phyloP scores from a whole-genome alignment of 1,140 invertebrate species.

The Propsilocerus akamusi region DNA sequence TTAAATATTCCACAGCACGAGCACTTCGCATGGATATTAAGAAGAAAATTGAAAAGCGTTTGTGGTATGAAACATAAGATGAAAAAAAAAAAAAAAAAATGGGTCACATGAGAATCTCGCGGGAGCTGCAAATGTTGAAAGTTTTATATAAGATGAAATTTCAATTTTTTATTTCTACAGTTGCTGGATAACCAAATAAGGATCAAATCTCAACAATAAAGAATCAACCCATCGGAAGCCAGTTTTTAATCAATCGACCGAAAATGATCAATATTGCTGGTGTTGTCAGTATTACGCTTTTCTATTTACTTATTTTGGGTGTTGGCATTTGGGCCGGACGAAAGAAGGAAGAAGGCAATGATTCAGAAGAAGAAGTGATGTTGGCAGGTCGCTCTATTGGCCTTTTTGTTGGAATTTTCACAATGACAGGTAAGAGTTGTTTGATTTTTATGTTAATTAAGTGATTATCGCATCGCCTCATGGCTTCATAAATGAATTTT shows the following conservation, averaged over 20 bases:
- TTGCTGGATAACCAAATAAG: neutral
- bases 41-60: too few relatives aligned
- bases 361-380: slow-evolving; percentile 92
- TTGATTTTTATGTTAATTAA: neutral
- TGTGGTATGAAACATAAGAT: too few relatives aligned
- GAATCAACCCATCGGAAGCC: too few relatives aligned
- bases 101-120: too few relatives aligned
- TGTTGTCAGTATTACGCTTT: slow-evolving; percentile 78
- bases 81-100: too few relatives aligned
- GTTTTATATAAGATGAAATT: too few relatives aligned
- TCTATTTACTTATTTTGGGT: slow-evolving; percentile 79
- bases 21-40: too few relatives aligned
- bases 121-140: too few relatives aligned
- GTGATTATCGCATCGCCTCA: neutral
- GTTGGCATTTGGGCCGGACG: slow-evolving; percentile 92
- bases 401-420: slow-evolving; percentile 91
- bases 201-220: neutral
- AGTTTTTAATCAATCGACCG: too few relatives aligned
- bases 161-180: too few relatives aligned
- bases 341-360: slow-evolving; percentile 69
- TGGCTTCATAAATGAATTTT: neutral
- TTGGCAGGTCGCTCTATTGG: slow-evolving; percentile 89
- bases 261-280: slow-evolving; percentile 83
- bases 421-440: slow-evolving; percentile 71
- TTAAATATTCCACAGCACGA: too few relatives aligned